Base-by-base conservation (phyloP, 1,140 invertebrate species). In the Lasaia peninsularis region DNA sequence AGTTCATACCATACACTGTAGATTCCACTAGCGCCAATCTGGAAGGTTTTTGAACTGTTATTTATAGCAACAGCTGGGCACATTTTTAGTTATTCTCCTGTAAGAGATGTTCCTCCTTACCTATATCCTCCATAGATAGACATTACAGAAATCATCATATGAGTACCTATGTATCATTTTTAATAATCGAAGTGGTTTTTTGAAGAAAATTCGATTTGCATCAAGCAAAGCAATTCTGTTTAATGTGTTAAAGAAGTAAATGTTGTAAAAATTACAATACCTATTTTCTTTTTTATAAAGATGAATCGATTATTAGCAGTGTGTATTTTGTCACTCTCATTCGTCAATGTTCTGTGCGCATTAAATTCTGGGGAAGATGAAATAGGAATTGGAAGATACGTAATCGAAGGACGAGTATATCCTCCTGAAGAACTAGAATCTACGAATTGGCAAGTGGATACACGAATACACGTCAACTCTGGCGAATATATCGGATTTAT, bases 401-500 rank as follows among this genome's bases (percentile, higher is more conserved):
- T 91, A 35, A 95, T 97, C 52, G 96, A 97, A 88, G 96, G 96
- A 12, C 94, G 94, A 89, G 93, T 97, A 1, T 94, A 94, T 73
- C 92, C 94, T 0, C 92, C 93, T 14, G 94, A 95, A 50, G 91
- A 92, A 35, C 77, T 74, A 37, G 76, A 77, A 10, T 75, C 84
- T 20, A 86, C 78, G 3, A 93, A 92, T 63, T 98, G 96, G 96
- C 93, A 96, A 79, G 84, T 93, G 3, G 92, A 93, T 62, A 96
- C 96, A 4, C 91, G 93, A 62, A 90, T 98, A 8, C 93, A 96
- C 69, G 94, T 96, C 1, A 98, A 98, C 78, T 95, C 96, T 20
- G 97, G 96, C 9, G 93, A 97, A 84, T 94, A 94, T 79, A 92
- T 96, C 69, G 96, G 95, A 49, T 98, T 97, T 85, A 83, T 98